A percentile compares a stretch with the other conserved stretches of the same genome.
These are phyloP conservation scores for Arbacia lixula DNA, from an alignment of 53 echinoderm and acorn worm species.

Conservation along the genomic window DNA sequence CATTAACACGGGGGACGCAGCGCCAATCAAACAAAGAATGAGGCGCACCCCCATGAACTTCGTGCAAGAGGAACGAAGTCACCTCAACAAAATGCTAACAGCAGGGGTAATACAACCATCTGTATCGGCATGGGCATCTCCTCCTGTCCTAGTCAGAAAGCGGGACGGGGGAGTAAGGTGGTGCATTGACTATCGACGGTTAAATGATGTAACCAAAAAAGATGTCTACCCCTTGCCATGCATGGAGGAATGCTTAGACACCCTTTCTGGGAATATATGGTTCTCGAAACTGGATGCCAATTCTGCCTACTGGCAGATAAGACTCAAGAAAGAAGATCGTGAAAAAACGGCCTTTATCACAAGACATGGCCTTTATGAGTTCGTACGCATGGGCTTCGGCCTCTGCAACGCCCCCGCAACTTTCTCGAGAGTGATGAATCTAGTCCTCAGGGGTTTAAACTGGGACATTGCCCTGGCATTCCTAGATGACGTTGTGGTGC, in stretches of 20 bases:
- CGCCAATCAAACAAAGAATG: conserved; percentile 60
- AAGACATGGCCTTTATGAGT: conserved; percentile 41
- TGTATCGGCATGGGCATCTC: conserved; percentile 49
- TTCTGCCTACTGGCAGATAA: conserved; percentile 54
- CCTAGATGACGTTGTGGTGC: conserved; percentile 62
- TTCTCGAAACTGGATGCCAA: conserved; percentile 61
- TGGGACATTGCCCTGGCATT: conserved; percentile 64
- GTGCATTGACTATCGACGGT: conserved; percentile 26
- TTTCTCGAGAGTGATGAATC: conserved; percentile 64
- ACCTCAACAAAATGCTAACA: conserved; percentile 14
- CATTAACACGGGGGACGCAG: conserved; percentile 50
- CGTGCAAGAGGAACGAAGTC: conserved; percentile 28
- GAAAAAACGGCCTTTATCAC: conserved; percentile 57
- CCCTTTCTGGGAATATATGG: conserved; percentile 35
- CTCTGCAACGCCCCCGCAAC: conserved; percentile 71
- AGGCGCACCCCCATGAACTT: conserved; percentile 58
- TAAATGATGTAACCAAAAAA: conserved; percentile 13
- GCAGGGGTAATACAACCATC: conserved; percentile 54
- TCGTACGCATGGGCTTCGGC: conserved; percentile 54
- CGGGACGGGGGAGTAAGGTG: conserved; percentile 29
- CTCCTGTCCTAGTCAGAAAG: conserved; percentile 28
- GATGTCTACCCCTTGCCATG: conserved; percentile 37
- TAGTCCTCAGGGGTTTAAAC: conserved; percentile 57
- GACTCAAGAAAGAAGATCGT: conserved; percentile 12
- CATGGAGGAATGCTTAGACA: conserved; percentile 60